Evolutionary conservation across 1,140 invertebrate genomes (phyloP).

Genomic region (Zaprionus africanus): DNA sequence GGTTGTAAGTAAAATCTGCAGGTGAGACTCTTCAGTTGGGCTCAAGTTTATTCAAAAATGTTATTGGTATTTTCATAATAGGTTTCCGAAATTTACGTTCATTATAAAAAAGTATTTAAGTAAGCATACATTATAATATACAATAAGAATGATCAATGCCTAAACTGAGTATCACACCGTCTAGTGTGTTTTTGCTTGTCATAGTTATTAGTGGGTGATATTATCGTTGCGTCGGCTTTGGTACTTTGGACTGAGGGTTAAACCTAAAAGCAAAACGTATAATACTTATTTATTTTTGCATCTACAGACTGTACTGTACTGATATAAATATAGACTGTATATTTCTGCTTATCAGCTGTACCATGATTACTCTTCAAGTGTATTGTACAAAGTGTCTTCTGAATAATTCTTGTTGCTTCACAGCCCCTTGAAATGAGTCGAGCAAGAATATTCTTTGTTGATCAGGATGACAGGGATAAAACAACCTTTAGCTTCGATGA

Average conservation of each 20-base stretch:
- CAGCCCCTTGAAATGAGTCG: not conserved
- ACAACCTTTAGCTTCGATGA: constrained; percentile 83
- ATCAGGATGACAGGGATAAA: constrained; percentile 46
- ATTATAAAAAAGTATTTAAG: not conserved
- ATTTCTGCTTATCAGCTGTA: not conserved
- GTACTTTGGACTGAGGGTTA: constrained; percentile 1
- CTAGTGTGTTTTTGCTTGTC: not conserved
- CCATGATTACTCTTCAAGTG: not conserved
- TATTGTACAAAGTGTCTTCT: not conserved
- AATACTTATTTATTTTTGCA: not conserved
- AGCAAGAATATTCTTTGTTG: not conserved
- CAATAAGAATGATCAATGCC: not conserved
- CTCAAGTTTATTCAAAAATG: too few relatives aligned
- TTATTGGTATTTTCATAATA: too few relatives aligned
- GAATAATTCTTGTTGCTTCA: not conserved
- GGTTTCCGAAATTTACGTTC: too few relatives aligned
- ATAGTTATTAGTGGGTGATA: not conserved
- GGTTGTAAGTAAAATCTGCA: not conserved
- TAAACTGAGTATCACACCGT: not conserved
- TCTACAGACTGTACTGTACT: not conserved
- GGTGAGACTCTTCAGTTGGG: not conserved
- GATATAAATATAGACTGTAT: not conserved
- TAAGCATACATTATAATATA: not conserved
- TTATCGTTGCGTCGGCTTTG: not conserved
- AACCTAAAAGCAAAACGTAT: not conserved